Evolutionary conservation across 2,113 vertebrate species (phyloP), one percentile per base, ranked within the genome.

Genomic region (Phoxinus phoxinus): DNA sequence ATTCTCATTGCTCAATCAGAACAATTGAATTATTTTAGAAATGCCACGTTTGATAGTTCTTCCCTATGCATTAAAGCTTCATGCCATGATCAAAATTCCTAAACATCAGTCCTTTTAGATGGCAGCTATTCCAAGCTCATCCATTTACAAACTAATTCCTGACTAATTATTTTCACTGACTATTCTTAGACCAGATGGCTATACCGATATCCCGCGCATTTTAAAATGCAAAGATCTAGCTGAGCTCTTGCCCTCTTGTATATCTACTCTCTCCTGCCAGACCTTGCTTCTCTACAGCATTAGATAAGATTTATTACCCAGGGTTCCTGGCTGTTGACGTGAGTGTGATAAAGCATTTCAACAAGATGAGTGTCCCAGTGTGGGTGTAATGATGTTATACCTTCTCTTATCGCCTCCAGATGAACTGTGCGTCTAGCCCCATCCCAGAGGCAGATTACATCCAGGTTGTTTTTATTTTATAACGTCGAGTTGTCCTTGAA

Each of bases 371-470:
- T 92, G 93, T 93, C 91, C 89, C 78, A 81, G 89, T 86, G 90
- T 89, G 91, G 89, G 82, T 93, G 92, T 94, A 92, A 94, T 94
- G 91, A 92, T 92, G 90, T 93, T 92, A 92, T 92, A 85, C 89
- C 87, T 79, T 86, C 77, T 91, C 90, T 88, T 92, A 93, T 93
- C 92, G 91, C 84, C 69, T 27, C 44, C 89, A 92, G 92, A 93
- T 92, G 90, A 93, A 92, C 92, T 87, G 87, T 81, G 75, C 2
- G 30, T 87, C 67, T 87, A 90, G 89, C 86, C 81, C 78, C 89
- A 80, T 89, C 87, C 79, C 80, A 41, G 84, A 63, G 72, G 72
- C 89, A 84, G 84, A 87, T 87, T 87, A 84, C 80, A 87, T 25
- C 74, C 77, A 59, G 84, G 23, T 83, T 87, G 73, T 81, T 86